Evolutionary conservation across 37 sponge, comb jelly and placozoan genomes (phyloP).

Genomic region (Beroe forskalii): DNA sequence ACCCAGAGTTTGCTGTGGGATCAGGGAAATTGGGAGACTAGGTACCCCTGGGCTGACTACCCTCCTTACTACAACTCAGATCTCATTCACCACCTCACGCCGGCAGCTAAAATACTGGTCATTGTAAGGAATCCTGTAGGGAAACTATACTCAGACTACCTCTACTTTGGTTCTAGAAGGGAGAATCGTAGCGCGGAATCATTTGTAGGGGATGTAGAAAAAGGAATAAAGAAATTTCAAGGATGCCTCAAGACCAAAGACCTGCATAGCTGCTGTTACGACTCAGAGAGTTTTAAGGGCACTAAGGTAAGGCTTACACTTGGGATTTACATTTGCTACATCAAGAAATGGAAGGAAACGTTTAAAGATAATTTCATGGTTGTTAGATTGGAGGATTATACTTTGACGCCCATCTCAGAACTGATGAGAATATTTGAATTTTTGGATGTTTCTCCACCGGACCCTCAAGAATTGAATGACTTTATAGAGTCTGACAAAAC

Average conservation of each 20-base stretch:
- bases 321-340: neutral
- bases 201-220: neutral
- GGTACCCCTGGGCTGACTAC: neutral
- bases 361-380: neutral
- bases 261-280: conserved; percentile 2
- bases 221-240: neutral
- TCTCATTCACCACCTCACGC: neutral
- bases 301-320: neutral
- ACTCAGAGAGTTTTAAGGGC: conserved; percentile 23
- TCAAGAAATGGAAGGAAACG: neutral
- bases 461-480: neutral
- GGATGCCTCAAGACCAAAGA: neutral
- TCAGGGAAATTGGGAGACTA: neutral
- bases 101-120: conserved; percentile 1
- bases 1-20: conserved; percentile 27
- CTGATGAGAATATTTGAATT: neutral
- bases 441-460: neutral
- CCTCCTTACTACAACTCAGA: too few relatives aligned
- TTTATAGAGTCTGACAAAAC: neutral
- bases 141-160: conserved; percentile 1
- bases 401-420: neutral
- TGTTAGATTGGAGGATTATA: conserved; percentile 1
- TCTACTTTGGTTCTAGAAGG: neutral
- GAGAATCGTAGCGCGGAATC: neutral
- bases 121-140: too few relatives aligned